phyloP scores from a whole-genome alignment of 2,797 vertebrate species.

The Zalophus californianus region DNA sequence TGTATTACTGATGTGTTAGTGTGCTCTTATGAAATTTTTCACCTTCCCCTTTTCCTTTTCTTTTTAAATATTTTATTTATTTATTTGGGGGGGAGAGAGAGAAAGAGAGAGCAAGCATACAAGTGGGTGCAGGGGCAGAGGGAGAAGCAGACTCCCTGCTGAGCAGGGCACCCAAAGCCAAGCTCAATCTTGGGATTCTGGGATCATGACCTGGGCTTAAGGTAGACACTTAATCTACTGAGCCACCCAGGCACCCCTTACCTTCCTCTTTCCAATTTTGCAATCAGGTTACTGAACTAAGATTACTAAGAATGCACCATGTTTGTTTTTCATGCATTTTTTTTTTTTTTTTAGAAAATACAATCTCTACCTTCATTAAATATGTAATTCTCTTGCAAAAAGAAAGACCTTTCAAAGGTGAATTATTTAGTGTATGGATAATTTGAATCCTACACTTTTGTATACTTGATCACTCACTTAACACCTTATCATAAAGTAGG shows the following conservation, averaged over 20 bases:
- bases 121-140: not conserved
- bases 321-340: not conserved
- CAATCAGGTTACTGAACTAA: not conserved
- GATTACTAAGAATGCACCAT: not conserved
- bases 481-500: not conserved
- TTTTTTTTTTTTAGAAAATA: constrained; percentile 10
- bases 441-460: not conserved
- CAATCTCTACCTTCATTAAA: not conserved
- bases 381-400: not conserved
- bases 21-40: not conserved
- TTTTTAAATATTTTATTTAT: not conserved
- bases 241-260: not conserved
- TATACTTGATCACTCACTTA: not conserved
- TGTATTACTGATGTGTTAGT: not conserved
- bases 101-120: too few species aligned
- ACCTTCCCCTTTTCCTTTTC: not conserved
- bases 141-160: not conserved
- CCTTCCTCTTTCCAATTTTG: not conserved
- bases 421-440: not conserved
- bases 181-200: not conserved
- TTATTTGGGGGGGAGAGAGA: not conserved
- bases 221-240: not conserved
- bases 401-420: not conserved
- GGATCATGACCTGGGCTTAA: not conserved
- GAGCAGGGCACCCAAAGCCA: not conserved